Evolutionary conservation across 2,797 vertebrate species (phyloP).

Genomic region (Silurus aristotelis): DNA sequence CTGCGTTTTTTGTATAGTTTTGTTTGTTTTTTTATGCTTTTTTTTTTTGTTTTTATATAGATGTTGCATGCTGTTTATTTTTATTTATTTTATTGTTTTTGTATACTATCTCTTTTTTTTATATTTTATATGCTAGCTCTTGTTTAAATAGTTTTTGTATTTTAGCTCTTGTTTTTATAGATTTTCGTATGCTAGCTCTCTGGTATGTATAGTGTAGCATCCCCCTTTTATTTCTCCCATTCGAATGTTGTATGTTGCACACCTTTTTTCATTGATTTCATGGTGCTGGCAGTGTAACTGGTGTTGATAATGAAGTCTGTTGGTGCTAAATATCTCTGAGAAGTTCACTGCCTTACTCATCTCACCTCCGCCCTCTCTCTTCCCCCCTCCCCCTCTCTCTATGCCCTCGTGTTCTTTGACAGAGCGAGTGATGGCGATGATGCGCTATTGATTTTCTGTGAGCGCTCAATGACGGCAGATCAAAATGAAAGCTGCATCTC

Average conservation of each 20-base stretch:
- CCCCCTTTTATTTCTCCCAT: not conserved
- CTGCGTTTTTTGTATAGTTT: not conserved
- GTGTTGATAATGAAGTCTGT: not conserved
- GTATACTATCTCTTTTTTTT: not conserved
- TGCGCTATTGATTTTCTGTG: slow-evolving; percentile 8
- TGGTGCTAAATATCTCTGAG: not conserved
- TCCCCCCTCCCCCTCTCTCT: not conserved
- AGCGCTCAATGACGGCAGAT: not conserved
- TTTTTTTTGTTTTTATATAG: not conserved
- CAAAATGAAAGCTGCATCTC: not conserved
- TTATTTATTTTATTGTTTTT: not conserved
- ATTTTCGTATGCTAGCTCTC: not conserved
- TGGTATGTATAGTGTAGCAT: not conserved
- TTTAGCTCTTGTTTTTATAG: too few species aligned
- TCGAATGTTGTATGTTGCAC: not conserved
- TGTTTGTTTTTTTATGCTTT: not conserved
- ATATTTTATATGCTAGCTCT: not conserved
- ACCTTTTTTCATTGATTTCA: not conserved
- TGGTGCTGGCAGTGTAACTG: not conserved
- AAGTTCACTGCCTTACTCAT: not conserved
- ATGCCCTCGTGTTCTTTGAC: not conserved
- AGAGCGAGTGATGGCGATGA: slow-evolving; percentile 21
- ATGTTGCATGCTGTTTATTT: too few species aligned
- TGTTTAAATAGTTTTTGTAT: not conserved
- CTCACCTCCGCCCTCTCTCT: not conserved